Percentiles rank a stretch among this genome's conserved stretches.
Conservation (phyloP, 2,113 vertebrate genomes). For the Promerops cafer region DNA sequence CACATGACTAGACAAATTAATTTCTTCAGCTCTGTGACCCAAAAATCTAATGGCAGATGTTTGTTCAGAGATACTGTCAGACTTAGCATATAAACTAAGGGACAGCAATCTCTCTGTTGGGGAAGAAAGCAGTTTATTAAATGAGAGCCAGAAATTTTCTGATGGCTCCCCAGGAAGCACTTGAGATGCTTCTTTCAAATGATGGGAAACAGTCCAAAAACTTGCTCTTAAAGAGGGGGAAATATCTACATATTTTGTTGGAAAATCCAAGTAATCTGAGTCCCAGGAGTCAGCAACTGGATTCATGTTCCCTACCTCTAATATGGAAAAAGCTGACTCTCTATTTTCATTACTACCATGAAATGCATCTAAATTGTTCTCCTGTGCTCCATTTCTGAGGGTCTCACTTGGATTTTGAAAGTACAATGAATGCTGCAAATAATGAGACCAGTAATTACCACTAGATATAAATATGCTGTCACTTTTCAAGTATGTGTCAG, state of each 20-base stretch:
- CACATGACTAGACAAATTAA: background rate
- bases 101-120: slow-evolving; percentile 1
- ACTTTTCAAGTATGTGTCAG: background rate
- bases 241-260: background rate
- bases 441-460: background rate
- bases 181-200: background rate
- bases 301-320: background rate
- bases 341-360: background rate
- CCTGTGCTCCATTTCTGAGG: background rate
- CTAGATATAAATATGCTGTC: background rate
- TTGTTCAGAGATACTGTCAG: background rate
- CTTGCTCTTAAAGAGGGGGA: background rate
- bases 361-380: background rate
- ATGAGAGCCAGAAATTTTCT: background rate
- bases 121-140: slow-evolving; percentile 12
- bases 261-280: background rate
- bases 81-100: background rate
- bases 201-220: slow-evolving; percentile 3
- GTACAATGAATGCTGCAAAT: background rate
- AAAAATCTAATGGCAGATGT: background rate
- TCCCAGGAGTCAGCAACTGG: background rate
- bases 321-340: background rate
- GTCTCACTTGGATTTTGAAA: background rate
- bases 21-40: background rate
- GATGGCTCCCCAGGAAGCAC: background rate